These are phyloP conservation scores for Polymixis lichenea DNA, from an alignment of 2,888 invertebrate genomes.

Conservation along the genomic window DNA sequence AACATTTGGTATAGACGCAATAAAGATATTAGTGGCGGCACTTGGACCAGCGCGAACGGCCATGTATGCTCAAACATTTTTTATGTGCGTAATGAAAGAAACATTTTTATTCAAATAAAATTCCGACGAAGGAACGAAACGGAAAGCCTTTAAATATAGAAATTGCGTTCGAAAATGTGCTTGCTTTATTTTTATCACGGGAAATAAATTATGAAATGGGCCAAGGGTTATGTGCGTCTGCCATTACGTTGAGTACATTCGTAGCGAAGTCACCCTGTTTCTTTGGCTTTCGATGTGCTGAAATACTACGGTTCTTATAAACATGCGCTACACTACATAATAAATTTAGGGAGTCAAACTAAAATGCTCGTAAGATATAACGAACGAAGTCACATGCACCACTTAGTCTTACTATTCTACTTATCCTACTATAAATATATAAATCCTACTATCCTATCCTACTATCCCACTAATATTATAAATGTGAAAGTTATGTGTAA, in stretches of 20 bases:
- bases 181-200: conserved; percentile 64
- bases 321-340: too few relatives aligned
- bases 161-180: conserved; percentile 63
- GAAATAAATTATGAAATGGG: conserved; percentile 66
- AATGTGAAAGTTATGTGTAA: too few relatives aligned
- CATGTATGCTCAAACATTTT: conserved; percentile 69
- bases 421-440: too few relatives aligned
- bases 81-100: conserved; percentile 70
- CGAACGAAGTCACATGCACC: neutral
- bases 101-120: conserved; percentile 72
- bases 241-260: conserved; percentile 54
- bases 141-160: conserved; percentile 62
- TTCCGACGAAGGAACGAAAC: conserved; percentile 54
- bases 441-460: too few relatives aligned
- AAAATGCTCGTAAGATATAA: neutral
- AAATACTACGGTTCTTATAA: neutral
- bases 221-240: conserved; percentile 60
- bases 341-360: neutral
- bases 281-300: neutral
- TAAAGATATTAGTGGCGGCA: conserved; percentile 81
- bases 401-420: neutral
- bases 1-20: conserved; percentile 78
- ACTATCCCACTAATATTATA: too few relatives aligned
- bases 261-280: conserved; percentile 11
- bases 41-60: conserved; percentile 66